phyloP scores from a whole-genome alignment of 2,888 invertebrate genomes.

The Tenthredo amoena region DNA sequence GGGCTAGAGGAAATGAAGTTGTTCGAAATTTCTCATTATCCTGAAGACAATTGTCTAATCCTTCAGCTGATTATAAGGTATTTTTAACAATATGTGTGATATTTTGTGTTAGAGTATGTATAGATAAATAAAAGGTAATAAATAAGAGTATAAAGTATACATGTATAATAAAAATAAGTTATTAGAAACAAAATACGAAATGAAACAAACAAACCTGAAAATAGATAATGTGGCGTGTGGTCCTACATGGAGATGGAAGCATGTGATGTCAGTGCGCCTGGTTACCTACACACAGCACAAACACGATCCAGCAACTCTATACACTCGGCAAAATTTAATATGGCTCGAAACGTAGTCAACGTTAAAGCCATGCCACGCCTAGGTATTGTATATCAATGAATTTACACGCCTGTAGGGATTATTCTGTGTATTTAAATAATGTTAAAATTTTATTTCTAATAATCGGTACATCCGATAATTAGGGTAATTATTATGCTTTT shows the following conservation, averaged over 20 bases:
- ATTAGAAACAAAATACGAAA: constrained; percentile 59
- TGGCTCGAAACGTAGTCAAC: constrained; percentile 38
- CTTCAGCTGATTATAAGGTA: background rate
- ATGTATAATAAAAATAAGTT: constrained; percentile 60
- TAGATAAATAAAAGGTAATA: background rate
- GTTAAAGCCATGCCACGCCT: constrained; percentile 42
- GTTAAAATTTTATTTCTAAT: background rate
- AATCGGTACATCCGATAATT: background rate
- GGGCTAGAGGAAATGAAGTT: background rate
- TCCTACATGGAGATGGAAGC: constrained; percentile 74
- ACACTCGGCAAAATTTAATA: constrained; percentile 59
- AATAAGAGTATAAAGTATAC: background rate
- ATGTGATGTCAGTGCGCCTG: constrained; percentile 75
- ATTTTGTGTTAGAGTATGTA: background rate
- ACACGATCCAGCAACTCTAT: constrained; percentile 74
- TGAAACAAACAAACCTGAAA: constrained; percentile 76
- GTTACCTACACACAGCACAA: constrained; percentile 77
- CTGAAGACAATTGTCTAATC: background rate
- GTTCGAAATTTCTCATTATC: background rate
- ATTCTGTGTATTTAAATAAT: background rate
- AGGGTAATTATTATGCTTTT: background rate
- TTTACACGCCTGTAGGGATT: background rate
- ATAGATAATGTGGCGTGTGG: constrained; percentile 72
- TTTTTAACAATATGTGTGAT: background rate
- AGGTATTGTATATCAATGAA: constrained; percentile 16